Evolutionary conservation across 2,113 vertebrate species (phyloP).

Genomic region (Ranitomeya imitator): DNA sequence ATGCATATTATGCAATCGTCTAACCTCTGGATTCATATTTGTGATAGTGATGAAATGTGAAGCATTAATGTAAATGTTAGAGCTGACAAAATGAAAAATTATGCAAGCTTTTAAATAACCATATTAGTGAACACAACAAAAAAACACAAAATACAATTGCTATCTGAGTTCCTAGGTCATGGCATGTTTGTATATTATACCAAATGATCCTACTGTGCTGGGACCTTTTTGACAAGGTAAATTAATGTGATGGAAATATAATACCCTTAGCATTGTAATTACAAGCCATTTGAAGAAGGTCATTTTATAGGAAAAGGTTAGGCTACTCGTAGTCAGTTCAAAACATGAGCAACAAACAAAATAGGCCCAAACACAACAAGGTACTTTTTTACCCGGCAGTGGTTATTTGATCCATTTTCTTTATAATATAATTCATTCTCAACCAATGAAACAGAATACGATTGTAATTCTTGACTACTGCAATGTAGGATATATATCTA

Average conservation of each 20-base stretch:
- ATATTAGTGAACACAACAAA: neutral
- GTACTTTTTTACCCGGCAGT: neutral
- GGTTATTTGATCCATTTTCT: neutral
- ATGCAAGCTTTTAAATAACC: neutral
- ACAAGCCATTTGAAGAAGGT: conserved; percentile 10
- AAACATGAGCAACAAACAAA: conserved; percentile 4
- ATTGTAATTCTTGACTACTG: neutral
- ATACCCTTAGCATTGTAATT: conserved; percentile 26
- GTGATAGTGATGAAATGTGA: neutral
- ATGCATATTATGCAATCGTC: too few species aligned
- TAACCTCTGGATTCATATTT: too few species aligned
- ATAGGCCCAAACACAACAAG: conserved; percentile 11
- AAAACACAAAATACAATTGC: neutral
- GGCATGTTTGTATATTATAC: conserved; percentile 6
- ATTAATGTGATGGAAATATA: conserved; percentile 52
- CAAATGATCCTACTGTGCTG: neutral
- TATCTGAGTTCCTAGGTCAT: conserved; percentile 33
- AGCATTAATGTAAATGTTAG: neutral
- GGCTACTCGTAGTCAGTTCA: conserved; percentile 18
- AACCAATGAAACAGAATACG: neutral
- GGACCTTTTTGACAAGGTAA: conserved; percentile 29
- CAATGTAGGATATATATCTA: neutral
- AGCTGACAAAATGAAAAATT: conserved; percentile 27
- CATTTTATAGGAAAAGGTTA: conserved; percentile 33
- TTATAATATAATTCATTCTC: neutral